A percentile compares a stretch with the other conserved stretches of the same genome.
Evolutionary conservation across 2,113 vertebrate species (phyloP).

Genomic region (Dendropsophus ebraccatus): DNA sequence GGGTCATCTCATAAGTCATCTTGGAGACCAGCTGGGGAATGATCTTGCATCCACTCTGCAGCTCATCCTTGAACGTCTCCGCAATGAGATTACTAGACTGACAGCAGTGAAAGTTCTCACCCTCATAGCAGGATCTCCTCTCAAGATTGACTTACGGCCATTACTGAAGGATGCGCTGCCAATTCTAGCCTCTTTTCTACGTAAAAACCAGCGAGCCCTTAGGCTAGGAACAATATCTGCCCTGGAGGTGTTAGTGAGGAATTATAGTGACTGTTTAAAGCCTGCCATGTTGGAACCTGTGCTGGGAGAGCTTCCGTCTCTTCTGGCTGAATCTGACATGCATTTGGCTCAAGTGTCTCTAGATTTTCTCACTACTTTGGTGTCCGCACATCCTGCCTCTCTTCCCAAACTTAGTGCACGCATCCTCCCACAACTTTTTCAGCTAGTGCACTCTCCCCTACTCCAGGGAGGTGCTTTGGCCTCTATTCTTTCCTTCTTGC

Average conservation of each 20-base stretch:
- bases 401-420: constrained; percentile 79
- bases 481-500: constrained; percentile 81
- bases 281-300: constrained; percentile 77
- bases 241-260: constrained; percentile 81
- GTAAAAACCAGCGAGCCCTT: constrained; percentile 89
- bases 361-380: constrained; percentile 79
- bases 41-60: constrained; percentile 81
- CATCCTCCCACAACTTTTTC: constrained; percentile 77
- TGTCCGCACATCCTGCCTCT: constrained; percentile 79
- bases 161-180: constrained; percentile 83
- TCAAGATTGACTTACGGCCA: constrained; percentile 81
- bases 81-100: constrained; percentile 91
- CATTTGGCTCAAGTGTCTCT: constrained; percentile 89
- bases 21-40: constrained; percentile 83
- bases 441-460: constrained; percentile 84
- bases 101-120: constrained; percentile 84
- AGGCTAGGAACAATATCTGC: constrained; percentile 83
- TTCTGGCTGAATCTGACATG: constrained; percentile 90
- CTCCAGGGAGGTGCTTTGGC: constrained; percentile 82
- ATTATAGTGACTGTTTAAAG: constrained; percentile 82
- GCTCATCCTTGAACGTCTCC: constrained; percentile 88
- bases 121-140: constrained; percentile 78
- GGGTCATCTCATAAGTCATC: constrained; percentile 83
- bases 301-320: constrained; percentile 79
- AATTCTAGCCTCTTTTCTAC: constrained; percentile 85